Percentiles rank a stretch among this genome's conserved stretches.
phyloP scores from a whole-genome alignment of 2,797 vertebrate genomes.

The Ibycter americanus region DNA sequence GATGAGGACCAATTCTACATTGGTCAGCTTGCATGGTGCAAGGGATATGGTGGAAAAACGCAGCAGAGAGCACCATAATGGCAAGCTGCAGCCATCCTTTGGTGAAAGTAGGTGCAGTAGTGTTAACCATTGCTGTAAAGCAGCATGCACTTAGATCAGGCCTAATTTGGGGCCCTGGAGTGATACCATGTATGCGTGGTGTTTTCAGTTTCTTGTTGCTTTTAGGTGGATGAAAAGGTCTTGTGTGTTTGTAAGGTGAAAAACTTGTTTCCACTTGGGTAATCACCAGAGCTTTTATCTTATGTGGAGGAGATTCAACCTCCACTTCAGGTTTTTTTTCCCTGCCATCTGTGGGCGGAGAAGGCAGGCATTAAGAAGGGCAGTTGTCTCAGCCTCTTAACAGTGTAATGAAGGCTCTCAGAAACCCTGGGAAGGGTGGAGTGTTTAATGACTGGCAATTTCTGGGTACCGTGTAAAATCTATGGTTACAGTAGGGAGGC shows the following conservation, averaged over 20 bases:
- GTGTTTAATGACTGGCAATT: neutral
- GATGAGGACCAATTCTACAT: neutral
- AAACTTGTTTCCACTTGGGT: neutral
- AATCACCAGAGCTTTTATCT: neutral
- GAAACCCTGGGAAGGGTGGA: neutral
- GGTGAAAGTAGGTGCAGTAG: neutral
- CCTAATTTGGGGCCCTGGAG: neutral
- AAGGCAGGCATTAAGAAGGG: neutral
- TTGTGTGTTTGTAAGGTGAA: neutral
- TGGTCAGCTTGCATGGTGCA: neutral
- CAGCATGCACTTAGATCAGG: neutral
- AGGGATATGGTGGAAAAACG: neutral
- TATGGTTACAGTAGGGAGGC: neutral
- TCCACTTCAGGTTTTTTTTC: neutral
- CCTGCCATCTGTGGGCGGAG: neutral
- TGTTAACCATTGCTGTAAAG: neutral
- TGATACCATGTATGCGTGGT: neutral
- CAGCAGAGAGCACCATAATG: neutral
- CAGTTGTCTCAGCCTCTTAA: neutral
- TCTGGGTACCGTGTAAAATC: neutral
- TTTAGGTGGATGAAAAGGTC: neutral
- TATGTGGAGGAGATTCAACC: accelerated
- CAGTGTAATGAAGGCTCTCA: neutral
- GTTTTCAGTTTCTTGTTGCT: neutral
- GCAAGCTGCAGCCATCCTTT: neutral